These are phyloP conservation scores for Microdon myrmicae DNA, from an alignment of 2,888 invertebrate genomes.

Conservation along the genomic window DNA sequence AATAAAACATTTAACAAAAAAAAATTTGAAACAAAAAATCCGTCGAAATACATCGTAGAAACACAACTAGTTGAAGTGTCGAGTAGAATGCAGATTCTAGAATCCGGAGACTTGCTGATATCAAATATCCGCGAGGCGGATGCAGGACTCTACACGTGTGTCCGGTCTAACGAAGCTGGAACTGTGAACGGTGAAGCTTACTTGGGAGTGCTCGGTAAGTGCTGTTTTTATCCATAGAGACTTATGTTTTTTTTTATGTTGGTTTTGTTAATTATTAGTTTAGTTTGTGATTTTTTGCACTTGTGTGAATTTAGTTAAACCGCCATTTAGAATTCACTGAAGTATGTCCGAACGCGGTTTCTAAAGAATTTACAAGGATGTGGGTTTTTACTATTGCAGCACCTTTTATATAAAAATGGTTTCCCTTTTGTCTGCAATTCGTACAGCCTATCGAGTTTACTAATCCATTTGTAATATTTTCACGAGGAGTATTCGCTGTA, in stretches of 20 bases:
- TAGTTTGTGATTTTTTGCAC: conserved; percentile 8
- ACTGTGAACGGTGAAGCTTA: conserved; percentile 83
- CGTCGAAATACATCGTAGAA: conserved; percentile 66
- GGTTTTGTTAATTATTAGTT: conserved; percentile 2
- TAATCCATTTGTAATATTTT: too few species aligned
- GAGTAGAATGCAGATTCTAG: conserved; percentile 85
- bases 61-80: conserved; percentile 73
- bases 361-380: too few species aligned
- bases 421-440: too few species aligned
- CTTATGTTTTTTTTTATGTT: conserved; percentile 1
- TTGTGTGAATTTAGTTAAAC: too few species aligned
- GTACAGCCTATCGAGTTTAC: too few species aligned
- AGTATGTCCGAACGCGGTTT: too few species aligned
- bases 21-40: conserved; percentile 10
- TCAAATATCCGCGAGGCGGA: conserved; percentile 85
- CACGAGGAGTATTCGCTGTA: too few species aligned
- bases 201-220: conserved; percentile 83
- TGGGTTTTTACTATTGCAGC: too few species aligned
- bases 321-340: too few species aligned
- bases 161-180: conserved; percentile 90
- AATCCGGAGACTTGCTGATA: conserved; percentile 88
- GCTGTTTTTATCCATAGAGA: conserved; percentile 1
- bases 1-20: conserved; percentile 9
- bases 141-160: conserved; percentile 89
- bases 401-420: too few species aligned